A percentile compares a stretch with the other conserved stretches of the same genome.
Conservation (phyloP, 2,113 vertebrate species). For the Chloebia gouldiae region DNA sequence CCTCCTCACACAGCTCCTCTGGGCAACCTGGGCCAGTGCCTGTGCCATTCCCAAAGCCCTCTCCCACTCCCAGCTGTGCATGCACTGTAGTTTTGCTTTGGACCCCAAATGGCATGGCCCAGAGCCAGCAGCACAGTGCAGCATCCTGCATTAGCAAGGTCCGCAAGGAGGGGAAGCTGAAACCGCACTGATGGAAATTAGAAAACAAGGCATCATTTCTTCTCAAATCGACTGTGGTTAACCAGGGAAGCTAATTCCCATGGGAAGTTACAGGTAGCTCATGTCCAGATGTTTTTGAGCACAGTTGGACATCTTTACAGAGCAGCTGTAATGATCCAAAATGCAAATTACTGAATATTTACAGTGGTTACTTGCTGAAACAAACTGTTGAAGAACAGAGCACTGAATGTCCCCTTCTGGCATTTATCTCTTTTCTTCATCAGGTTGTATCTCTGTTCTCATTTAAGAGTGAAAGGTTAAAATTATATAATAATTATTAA, state of each 20-base stretch:
- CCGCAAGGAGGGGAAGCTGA: neutral
- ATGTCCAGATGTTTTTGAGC: neutral
- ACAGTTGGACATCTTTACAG: neutral
- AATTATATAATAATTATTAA: no score
- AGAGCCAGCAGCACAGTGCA: neutral
- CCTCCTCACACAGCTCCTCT: neutral
- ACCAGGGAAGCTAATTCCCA: neutral
- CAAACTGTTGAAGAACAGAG: neutral
- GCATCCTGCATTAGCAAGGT: neutral
- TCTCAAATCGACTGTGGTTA: neutral
- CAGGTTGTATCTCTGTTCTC: neutral
- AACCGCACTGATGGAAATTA: neutral
- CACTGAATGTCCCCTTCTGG: neutral
- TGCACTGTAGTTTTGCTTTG: neutral
- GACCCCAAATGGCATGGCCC: neutral
- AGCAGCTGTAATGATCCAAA: neutral
- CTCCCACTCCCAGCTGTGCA: neutral
- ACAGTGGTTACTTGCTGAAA: neutral
- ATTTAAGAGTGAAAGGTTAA: neutral
- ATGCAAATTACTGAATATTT: neutral
- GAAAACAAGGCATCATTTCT: neutral
- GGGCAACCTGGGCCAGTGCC: neutral
- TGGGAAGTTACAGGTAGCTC: neutral
- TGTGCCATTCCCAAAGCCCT: neutral
- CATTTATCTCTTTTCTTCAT: neutral